Evolutionary conservation across 2,797 vertebrate species (phyloP).

Genomic region (Natrix natrix): DNA sequence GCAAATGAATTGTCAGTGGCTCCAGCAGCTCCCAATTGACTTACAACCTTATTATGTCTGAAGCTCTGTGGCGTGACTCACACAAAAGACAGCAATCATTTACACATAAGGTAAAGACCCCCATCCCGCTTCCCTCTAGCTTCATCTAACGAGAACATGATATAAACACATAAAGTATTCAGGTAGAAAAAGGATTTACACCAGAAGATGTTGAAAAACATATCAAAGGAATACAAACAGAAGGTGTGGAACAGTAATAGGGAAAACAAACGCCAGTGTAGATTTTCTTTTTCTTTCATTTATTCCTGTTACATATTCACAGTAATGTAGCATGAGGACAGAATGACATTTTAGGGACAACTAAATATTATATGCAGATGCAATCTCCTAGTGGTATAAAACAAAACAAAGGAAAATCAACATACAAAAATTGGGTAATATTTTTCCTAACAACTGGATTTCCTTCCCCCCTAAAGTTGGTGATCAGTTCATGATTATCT

Average conservation of each 20-base stretch:
- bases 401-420: not conserved
- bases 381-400: not conserved
- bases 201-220: not conserved
- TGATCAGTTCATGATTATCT: not conserved
- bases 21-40: conserved; percentile 42
- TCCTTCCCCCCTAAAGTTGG: not conserved
- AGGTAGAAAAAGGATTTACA: conserved; percentile 9
- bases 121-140: conserved; percentile 28
- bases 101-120: conserved; percentile 38
- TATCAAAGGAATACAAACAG: not conserved
- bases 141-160: conserved; percentile 44
- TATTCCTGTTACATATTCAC: not conserved
- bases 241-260: not conserved
- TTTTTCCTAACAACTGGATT: not conserved
- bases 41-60: conserved; percentile 50
- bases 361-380: not conserved
- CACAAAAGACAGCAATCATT: conserved; percentile 53
- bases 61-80: conserved; percentile 51
- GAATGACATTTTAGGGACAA: not conserved
- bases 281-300: not conserved
- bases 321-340: not conserved
- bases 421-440: not conserved
- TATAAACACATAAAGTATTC: not conserved
- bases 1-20: conserved; percentile 51
- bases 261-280: not conserved